Conservation (phyloP, 2,113 vertebrate species). For the Dromiciops gliroides region DNA sequence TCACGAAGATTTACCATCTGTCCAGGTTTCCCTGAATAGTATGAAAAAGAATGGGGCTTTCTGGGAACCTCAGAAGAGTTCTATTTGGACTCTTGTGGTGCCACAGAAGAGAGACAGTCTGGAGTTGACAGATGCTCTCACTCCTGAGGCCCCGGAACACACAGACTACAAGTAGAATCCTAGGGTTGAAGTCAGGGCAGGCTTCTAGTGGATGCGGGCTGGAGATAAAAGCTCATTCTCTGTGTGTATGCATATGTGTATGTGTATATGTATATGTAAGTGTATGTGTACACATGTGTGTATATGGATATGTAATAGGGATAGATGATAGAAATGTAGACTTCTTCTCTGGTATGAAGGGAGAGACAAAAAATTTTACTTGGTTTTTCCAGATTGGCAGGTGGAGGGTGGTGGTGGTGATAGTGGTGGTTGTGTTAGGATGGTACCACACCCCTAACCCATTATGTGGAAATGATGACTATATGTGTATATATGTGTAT, state of each 20-base stretch:
- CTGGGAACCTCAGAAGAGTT: background rate
- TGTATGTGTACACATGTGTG: background rate
- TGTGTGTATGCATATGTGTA: background rate
- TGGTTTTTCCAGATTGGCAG: no score
- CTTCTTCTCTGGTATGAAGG: no score
- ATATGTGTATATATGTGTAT: no score
- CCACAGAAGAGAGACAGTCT: background rate
- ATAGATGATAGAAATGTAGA: no score
- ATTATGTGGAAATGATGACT: no score
- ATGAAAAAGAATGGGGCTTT: background rate
- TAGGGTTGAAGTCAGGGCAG: slow-evolving; percentile 12
- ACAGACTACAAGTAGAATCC: background rate
- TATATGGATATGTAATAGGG: no score
- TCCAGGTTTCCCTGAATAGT: background rate
- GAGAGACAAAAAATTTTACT: no score
- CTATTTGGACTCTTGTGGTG: background rate
- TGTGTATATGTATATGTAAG: no score
- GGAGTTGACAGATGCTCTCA: background rate
- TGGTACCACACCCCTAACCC: no score
- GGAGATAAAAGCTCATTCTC: background rate
- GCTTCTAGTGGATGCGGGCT: background rate
- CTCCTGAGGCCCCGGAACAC: background rate
- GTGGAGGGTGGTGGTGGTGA: no score
- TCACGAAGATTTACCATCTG: slow-evolving; percentile 52
- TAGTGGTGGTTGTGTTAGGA: no score